Base-by-base conservation (phyloP, 1,140 invertebrate genomes). In the Potamilus streckersoni region DNA sequence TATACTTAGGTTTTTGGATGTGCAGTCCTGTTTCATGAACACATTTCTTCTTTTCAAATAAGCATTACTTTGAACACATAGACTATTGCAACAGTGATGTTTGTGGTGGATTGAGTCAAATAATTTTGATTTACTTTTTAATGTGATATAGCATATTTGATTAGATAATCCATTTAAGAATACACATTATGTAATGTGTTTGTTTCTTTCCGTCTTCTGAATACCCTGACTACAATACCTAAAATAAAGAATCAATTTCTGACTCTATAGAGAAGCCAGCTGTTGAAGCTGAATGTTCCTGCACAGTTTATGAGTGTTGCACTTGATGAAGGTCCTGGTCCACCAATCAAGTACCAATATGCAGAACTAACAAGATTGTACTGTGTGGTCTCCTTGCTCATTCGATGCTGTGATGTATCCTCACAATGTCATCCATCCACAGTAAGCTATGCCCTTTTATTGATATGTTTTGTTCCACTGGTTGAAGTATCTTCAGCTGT, bases 291-390 rank as follows among this genome's bases (percentile, higher is more conserved):
- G 73, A 96, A 97, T 89, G 96, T 98, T 56, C 94, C 96, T 61
- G 93, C 95, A 57, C 94, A 95, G 63, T 96, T 99, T 84, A 96
- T 98, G 92, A 91, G 94, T 71, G 94, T 98, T 16, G 96, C 97
- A 8, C 92, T 98, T 79, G 97, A 98, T 85, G 97, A 99, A 87
- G 95, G 96, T 1, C 94, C 96, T 4, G 95, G 96, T 13, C 95
- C 96, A 16, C 93, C 96, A 17, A 97, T 98, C 81, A 98, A 98
- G 90, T 98, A 97, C 89, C 97, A 98, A 89, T 98, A 97, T 91
- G 95, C 96, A 2, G 97, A 99, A 90, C 91, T 98, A 31, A 95
- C 95, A 66, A 98, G 98, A 90, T 91, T 98, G 63, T 97, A 97
- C 91, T 96, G 97, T 90, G 95, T 98, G 55, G 96, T 98, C 55